Base-by-base conservation (phyloP, 2,888 invertebrate species). In the Synergus itoensis region DNA sequence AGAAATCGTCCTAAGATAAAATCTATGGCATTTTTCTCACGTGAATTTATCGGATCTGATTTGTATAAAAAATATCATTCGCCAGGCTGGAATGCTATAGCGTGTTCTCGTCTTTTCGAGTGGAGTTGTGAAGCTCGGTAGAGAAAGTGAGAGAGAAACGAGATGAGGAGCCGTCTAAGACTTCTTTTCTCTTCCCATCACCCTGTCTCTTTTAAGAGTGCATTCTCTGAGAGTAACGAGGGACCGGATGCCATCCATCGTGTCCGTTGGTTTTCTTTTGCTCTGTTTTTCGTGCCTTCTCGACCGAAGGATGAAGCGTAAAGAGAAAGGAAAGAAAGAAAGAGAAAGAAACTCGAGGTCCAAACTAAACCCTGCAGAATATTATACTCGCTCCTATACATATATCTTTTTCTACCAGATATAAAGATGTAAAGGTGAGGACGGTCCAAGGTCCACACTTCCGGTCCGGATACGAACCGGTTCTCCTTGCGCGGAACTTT, bases 391-490 rank as follows among this genome's bases (percentile, higher is more conserved):
- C 43, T 65, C n/a, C 8, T 36, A 28, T 36, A 63, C n/a, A 41
- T 65, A 41, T 65, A 41, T 41, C 43, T 65, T 36, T 67, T 18
- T 69, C 16, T 45, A 48, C 45, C 40, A 62, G 53, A 48, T 18
- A 78, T 57, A 57, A 64, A 40, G 18, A 69, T 45, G 69, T 45
- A 63, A 67, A 78, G 48, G 76, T 77, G 41, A 79, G 60, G 80
- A 77, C 85, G 88, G 88, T 88, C 89, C 90, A 89, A 90, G 89
- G 89, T 89, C 89, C 88, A 87, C 86, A 89, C 91, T 92, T 91
- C 91, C 92, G 92, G 91, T 90, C 91, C 90, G 91, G 91, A 91
- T 91, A 88, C 91, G 86, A 90, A 91, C 91, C 91, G 91, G 91
- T 91, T 92, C 87, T 89, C n/a, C 53, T 28, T n/a, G 73, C 73